Evolutionary conservation across 1,140 invertebrate species (phyloP).

Genomic region (Rhyacophila brunnea): DNA sequence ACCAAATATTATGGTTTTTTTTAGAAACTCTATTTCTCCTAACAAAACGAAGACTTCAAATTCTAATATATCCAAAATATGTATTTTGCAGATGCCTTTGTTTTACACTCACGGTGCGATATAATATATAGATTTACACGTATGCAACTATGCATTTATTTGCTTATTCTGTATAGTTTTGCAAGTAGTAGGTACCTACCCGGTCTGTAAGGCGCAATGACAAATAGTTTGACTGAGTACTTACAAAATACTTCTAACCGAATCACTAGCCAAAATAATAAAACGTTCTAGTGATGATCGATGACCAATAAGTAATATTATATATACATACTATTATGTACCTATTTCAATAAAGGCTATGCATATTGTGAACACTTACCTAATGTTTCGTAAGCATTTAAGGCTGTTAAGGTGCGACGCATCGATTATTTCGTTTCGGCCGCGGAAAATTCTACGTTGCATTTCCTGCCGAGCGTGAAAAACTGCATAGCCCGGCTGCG

Average conservation of each 20-base stretch:
- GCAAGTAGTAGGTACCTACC: too few species aligned
- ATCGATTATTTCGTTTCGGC: conserved; percentile 30
- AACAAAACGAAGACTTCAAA: too few species aligned
- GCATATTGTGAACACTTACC: not conserved
- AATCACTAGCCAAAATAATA: not conserved
- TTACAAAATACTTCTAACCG: not conserved
- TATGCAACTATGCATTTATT: too few species aligned
- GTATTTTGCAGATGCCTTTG: too few species aligned
- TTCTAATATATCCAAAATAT: too few species aligned
- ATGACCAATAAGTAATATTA: not conserved
- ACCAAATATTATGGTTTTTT: too few species aligned
- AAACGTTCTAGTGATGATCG: not conserved
- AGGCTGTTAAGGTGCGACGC: conserved; percentile 5
- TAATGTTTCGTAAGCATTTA: not conserved
- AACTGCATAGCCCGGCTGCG: conserved; percentile 23
- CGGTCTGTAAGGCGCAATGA: too few species aligned
- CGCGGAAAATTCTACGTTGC: conserved; percentile 24
- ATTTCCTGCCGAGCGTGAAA: conserved; percentile 22
- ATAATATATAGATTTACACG: too few species aligned
- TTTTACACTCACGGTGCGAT: too few species aligned
- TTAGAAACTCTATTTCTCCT: too few species aligned
- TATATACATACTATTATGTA: not conserved
- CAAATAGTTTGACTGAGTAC: too few species aligned
- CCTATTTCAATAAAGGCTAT: not conserved
- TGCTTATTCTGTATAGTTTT: too few species aligned